A percentile compares a stretch with the other conserved stretches of the same genome.
Conservation (phyloP, 2,888 invertebrate species). For the Desoria tigrina region DNA sequence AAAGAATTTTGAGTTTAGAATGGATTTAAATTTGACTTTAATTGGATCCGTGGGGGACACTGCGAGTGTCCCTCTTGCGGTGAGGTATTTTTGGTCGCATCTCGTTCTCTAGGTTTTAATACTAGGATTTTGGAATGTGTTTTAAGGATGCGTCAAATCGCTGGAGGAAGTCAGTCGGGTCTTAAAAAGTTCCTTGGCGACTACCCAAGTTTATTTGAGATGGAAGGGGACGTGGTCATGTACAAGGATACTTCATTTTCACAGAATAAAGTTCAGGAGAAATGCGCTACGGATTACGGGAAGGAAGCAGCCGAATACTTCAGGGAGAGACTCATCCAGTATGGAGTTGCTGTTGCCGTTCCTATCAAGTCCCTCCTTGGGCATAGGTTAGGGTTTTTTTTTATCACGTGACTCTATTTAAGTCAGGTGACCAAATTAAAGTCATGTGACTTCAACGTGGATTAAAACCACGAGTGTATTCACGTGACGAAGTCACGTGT, state of each 20-base stretch:
- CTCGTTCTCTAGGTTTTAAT: too few species aligned
- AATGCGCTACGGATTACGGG: constrained; percentile 62
- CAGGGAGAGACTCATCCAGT: constrained; percentile 89
- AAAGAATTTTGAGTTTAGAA: too few species aligned
- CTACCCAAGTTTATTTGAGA: constrained; percentile 92
- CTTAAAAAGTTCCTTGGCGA: constrained; percentile 94
- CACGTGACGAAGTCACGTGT: too few species aligned
- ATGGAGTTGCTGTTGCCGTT: constrained; percentile 93
- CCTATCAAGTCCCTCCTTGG: constrained; percentile 71
- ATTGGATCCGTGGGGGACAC: too few species aligned
- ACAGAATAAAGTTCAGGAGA: constrained; percentile 29
- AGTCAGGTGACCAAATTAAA: too few species aligned
- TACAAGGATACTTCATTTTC: constrained; percentile 54
- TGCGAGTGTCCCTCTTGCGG: too few species aligned
- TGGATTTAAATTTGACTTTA: too few species aligned
- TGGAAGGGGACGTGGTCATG: constrained; percentile 74
- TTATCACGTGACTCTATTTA: too few species aligned
- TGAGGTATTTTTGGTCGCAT: too few species aligned
- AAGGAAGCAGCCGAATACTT: constrained; percentile 98
- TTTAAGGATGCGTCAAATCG: constrained; percentile 55
- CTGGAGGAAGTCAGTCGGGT: constrained; percentile 89
- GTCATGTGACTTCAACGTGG: not conserved
- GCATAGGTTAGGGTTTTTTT: constrained; percentile 36
- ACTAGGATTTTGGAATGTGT: not conserved
- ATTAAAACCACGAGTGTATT: too few species aligned